Evolutionary conservation across 2,113 vertebrate species (phyloP).

Genomic region (Puma concolor): DNA sequence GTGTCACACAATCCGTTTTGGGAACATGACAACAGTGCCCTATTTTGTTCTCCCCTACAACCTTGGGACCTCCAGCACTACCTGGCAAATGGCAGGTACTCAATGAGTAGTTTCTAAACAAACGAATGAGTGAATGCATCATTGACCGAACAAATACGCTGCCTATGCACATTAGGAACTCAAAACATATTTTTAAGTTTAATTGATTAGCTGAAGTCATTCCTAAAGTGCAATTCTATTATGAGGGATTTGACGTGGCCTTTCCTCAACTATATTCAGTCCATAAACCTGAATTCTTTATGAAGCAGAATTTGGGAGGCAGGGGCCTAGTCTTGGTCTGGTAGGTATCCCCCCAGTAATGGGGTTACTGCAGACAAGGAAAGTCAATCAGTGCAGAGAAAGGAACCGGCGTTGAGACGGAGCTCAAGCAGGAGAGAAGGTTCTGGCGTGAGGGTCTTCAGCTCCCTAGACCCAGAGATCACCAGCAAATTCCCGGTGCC

Average conservation of each 20-base stretch:
- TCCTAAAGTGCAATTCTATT: neutral
- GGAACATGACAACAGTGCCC: neutral
- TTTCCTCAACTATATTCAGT: neutral
- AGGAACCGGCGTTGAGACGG: neutral
- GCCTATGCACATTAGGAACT: neutral
- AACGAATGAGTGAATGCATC: neutral
- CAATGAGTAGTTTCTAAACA: neutral
- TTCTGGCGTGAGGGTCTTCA: fast-evolving
- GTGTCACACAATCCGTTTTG: neutral
- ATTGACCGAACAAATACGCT: neutral
- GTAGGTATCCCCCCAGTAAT: neutral
- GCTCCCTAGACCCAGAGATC: neutral
- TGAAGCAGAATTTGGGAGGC: neutral
- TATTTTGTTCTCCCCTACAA: neutral
- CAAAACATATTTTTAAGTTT: neutral
- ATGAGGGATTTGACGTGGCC: neutral
- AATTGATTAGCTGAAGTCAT: neutral
- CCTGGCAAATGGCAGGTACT: neutral
- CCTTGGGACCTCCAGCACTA: neutral
- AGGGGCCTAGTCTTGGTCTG: neutral
- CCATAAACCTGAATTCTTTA: neutral
- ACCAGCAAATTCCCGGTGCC: neutral
- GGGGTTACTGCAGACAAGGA: neutral
- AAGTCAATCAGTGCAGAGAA: neutral
- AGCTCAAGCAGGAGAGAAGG: no score